Evolutionary conservation across 2,888 invertebrate genomes (phyloP).

Genomic region (Thera britannica): DNA sequence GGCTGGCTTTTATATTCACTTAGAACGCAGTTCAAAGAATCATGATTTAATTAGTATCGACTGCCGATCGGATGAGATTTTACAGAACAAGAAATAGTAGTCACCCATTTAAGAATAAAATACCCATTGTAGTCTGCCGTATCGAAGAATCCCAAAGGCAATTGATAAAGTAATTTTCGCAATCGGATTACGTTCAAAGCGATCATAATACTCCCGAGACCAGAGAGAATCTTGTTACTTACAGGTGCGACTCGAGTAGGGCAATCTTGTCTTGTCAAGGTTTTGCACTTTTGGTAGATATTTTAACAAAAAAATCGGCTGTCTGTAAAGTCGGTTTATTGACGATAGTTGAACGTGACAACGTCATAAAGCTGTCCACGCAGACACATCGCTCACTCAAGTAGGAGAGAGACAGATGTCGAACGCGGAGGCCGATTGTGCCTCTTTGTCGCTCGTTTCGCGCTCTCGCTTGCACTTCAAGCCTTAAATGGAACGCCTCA

Average conservation of each 20-base stretch:
- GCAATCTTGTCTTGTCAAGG: constrained; percentile 13
- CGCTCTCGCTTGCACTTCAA: too few relatives aligned
- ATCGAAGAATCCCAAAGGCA: constrained; percentile 35
- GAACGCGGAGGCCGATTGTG: too few relatives aligned
- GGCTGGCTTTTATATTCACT: too few relatives aligned
- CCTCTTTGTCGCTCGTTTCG: too few relatives aligned
- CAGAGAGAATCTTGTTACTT: constrained; percentile 63
- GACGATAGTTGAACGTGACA: too few relatives aligned
- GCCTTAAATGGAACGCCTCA: too few relatives aligned
- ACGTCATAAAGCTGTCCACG: too few relatives aligned
- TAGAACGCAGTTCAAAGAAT: background rate
- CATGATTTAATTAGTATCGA: background rate
- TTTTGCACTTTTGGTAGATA: constrained; percentile 11
- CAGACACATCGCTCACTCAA: too few relatives aligned
- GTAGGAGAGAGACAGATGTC: too few relatives aligned
- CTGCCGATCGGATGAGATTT: constrained; percentile 32
- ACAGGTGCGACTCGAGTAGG: constrained; percentile 41
- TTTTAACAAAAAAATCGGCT: background rate
- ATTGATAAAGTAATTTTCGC: constrained; percentile 52
- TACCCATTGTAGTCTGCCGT: constrained; percentile 7
- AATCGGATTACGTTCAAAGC: constrained; percentile 60
- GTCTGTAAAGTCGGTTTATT: too few relatives aligned
- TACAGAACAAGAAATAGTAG: background rate
- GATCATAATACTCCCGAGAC: constrained; percentile 54
- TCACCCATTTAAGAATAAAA: background rate